Evolutionary conservation across 2,888 invertebrate genomes (phyloP), one percentile per base, ranked within the genome.

Genomic region (Taenaris catops): DNA sequence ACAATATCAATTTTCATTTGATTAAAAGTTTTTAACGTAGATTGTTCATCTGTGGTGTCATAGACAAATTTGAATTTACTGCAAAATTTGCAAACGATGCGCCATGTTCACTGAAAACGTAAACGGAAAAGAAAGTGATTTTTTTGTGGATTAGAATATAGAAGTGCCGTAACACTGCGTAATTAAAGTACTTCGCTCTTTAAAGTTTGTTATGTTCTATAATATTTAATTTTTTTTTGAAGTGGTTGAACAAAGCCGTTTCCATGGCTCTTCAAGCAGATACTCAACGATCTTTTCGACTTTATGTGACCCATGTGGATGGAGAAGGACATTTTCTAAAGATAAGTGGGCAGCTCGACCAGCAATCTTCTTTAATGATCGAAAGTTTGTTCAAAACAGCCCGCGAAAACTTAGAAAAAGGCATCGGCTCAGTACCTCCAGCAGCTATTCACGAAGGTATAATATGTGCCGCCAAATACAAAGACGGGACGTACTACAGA

Each of bases 301-400:
- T 90, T 26, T 88, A 79, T 49, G 88, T 92, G 55, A 93, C 93
- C 43, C 89, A 90, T 73, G 88, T 94, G 44, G 93, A 93, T 56
- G 88, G 89, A 29, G 91, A 91, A 41, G 91, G 91, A 14, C 89
- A 90, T 38, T 91, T 92, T 59, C 70, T 94, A 40, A 92, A 90
- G 76, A 81, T 94, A 58, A 92, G 91, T 83, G 94, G 93, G 12
- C 94, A 94, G 68, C 73, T 87, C 0, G 90, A 92, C 53, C 88
- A 89, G 51, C 75, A 80, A 41, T 67, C 88, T 23, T 87, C 89
- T 1, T 60, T 89, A 33, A 81, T 84, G 58, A 69, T 92, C 25
- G 91, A 92, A 57, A 86, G 84, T 36, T 50, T 84, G 24, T 81
- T 87, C 38, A 60, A 73, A 36, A 44, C 60, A 8, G 71, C 83